Conservation (phyloP, 2,113 vertebrate genomes). For the Ammospiza caudacuta region DNA sequence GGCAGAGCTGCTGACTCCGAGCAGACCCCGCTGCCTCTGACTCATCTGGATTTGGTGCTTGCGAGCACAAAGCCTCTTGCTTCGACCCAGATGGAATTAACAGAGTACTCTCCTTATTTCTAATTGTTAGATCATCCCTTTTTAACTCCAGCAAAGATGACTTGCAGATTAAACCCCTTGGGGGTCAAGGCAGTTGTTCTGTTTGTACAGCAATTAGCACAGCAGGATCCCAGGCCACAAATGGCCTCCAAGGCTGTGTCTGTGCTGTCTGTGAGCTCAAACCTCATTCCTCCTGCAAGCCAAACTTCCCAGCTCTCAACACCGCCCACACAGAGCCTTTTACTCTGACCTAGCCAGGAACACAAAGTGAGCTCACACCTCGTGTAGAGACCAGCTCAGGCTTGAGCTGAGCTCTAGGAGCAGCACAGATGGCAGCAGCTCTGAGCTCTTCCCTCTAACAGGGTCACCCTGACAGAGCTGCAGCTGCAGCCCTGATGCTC, state of each 20-base stretch:
- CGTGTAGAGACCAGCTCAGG: neutral
- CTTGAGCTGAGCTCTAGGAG: neutral
- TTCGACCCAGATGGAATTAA: constrained; percentile 43
- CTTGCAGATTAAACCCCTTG: constrained; percentile 36
- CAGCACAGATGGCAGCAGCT: neutral
- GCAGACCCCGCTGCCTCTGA: neutral
- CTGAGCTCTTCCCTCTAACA: neutral
- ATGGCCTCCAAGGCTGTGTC: neutral
- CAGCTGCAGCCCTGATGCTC: neutral
- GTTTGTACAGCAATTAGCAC: constrained; percentile 49
- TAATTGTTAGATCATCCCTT: constrained; percentile 52
- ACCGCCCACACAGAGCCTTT: constrained; percentile 1
- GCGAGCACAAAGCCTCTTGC: constrained; percentile 8
- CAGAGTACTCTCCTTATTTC: constrained; percentile 21
- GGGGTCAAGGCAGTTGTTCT: constrained; percentile 27
- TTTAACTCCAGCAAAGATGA: constrained; percentile 44
- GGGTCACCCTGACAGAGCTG: neutral
- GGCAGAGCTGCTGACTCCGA: neutral
- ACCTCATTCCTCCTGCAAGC: neutral
- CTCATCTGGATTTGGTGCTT: constrained; percentile 36
- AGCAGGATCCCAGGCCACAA: constrained; percentile 35
- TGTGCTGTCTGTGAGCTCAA: neutral
- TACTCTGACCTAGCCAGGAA: neutral
- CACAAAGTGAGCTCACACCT: neutral
- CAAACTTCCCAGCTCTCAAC: neutral